Conservation (phyloP, 2,888 invertebrate genomes). For the Mythimna pallens region DNA sequence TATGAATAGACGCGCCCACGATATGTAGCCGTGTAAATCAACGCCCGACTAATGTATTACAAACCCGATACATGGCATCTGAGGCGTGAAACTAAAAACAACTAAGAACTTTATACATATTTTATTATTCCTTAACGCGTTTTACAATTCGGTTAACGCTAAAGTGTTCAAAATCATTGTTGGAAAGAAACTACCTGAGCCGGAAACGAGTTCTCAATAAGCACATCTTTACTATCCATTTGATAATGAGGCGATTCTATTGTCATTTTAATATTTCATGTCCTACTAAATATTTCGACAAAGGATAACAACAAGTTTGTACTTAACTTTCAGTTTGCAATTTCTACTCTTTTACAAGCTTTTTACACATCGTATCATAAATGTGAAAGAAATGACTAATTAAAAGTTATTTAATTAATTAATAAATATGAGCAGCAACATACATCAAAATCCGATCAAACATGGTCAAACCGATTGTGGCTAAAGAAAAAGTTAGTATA, state of each 20-base stretch:
- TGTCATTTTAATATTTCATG: slow-evolving; percentile 39
- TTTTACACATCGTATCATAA: too few relatives aligned
- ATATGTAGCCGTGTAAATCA: slow-evolving; percentile 87
- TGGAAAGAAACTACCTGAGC: slow-evolving; percentile 76
- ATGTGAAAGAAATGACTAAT: not conserved
- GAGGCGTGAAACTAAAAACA: slow-evolving; percentile 75
- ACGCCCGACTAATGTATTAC: slow-evolving; percentile 88
- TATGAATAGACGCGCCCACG: slow-evolving; percentile 89
- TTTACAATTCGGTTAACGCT: slow-evolving; percentile 63
- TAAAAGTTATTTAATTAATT: slow-evolving; percentile 12
- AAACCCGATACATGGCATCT: slow-evolving; percentile 80
- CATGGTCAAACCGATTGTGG: slow-evolving; percentile 18
- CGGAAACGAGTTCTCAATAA: slow-evolving; percentile 75
- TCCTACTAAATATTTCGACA: slow-evolving; percentile 18
- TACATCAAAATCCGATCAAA: slow-evolving; percentile 11
- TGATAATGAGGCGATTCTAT: slow-evolving; percentile 65
- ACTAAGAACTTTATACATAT: slow-evolving; percentile 66
- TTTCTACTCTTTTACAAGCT: not conserved
- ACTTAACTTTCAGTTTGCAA: not conserved
- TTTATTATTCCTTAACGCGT: slow-evolving; percentile 68
- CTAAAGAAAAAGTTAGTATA: slow-evolving; percentile 56
- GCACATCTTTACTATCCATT: slow-evolving; percentile 66
- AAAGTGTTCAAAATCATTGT: slow-evolving; percentile 70
- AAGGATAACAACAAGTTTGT: slow-evolving; percentile 6
- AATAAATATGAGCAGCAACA: slow-evolving; percentile 3